These are phyloP conservation scores for Semibalanus balanoides DNA, from an alignment of 1,140 invertebrate species.

Conservation along the genomic window DNA sequence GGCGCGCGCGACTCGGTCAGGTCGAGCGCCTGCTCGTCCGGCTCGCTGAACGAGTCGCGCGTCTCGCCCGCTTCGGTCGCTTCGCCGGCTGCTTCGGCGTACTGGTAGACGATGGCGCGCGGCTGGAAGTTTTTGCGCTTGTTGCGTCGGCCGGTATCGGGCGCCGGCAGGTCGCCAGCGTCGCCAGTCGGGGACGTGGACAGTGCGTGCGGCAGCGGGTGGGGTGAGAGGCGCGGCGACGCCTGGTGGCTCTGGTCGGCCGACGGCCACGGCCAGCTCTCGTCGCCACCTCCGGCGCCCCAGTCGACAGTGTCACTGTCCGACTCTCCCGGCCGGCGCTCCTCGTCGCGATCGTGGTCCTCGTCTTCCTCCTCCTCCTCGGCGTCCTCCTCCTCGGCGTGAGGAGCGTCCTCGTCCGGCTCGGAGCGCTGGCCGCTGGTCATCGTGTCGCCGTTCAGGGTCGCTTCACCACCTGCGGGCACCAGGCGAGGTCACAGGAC, in stretches of 20 bases:
- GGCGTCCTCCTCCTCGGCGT: background rate
- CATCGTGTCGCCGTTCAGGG: background rate
- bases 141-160: background rate
- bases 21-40: background rate
- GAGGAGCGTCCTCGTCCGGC: background rate
- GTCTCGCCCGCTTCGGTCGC: background rate
- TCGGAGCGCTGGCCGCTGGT: background rate
- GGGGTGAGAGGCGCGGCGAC: too few species aligned
- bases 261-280: background rate
- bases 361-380: background rate
- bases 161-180: too few species aligned
- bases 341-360: background rate
- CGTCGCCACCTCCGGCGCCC: background rate
- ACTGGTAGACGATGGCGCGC: background rate
- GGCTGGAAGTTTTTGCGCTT: slow-evolving; percentile 5
- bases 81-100: background rate
- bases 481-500: too few species aligned
- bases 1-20: background rate
- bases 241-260: too few species aligned
- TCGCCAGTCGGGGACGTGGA: too few species aligned
- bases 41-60: background rate
- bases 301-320: background rate
- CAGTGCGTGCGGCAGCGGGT: too few species aligned
- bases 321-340: background rate
- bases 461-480: too few species aligned